These are phyloP conservation scores for Peromyscus polionotus DNA, from an alignment of 2,113 vertebrate species.

Conservation along the genomic window DNA sequence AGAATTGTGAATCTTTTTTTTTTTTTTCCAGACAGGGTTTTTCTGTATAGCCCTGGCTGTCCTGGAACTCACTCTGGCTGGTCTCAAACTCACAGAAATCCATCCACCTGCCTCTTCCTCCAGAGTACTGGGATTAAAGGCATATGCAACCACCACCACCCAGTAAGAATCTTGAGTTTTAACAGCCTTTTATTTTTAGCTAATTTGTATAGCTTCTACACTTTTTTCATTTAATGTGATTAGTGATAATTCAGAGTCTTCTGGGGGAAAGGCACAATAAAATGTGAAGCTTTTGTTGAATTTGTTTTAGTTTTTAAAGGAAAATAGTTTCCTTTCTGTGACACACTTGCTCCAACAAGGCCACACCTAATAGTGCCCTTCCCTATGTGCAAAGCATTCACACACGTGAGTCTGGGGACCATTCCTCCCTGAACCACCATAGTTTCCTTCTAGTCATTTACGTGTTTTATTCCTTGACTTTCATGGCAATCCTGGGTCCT, in stretches of 20 bases:
- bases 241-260: background rate
- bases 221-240: conserved; percentile 22
- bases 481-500: background rate
- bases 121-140: background rate
- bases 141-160: background rate
- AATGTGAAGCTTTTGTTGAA: conserved; percentile 6
- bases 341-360: background rate
- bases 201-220: background rate
- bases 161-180: background rate
- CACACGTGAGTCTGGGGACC: background rate
- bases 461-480: conserved; percentile 17
- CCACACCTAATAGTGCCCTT: background rate
- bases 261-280: background rate
- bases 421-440: background rate
- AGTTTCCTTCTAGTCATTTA: background rate
- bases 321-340: background rate
- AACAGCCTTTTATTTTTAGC: background rate
- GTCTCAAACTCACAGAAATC: background rate
- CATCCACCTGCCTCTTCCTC: background rate
- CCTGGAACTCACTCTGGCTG: background rate
- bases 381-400: background rate
- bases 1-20: background rate
- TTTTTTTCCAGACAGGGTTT: too few relatives aligned
- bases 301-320: conserved; percentile 35
- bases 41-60: background rate